A percentile compares a stretch with the other conserved stretches of the same genome.
These are phyloP conservation scores for Aquatica leii DNA, from an alignment of 2,888 invertebrate species.

Conservation along the genomic window DNA sequence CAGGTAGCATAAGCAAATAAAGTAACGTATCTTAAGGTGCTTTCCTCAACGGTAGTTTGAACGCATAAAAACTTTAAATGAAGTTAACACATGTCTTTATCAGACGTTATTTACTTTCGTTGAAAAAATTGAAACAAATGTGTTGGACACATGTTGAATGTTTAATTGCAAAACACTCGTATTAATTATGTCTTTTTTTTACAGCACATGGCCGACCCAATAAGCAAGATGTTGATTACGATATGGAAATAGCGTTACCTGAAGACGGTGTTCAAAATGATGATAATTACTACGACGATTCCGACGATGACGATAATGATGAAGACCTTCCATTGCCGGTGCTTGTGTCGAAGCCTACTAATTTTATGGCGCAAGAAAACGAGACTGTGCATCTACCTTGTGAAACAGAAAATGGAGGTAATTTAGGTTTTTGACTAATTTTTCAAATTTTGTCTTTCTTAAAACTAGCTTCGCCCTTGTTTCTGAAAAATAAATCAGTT, in stretches of 20 bases:
- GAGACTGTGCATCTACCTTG: slow-evolving; percentile 56
- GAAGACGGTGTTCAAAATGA: slow-evolving; percentile 43
- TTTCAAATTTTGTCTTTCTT: neutral
- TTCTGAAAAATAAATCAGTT: too few species aligned
- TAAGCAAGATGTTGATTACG: slow-evolving; percentile 26
- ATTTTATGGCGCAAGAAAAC: slow-evolving; percentile 50
- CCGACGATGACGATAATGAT: slow-evolving; percentile 48
- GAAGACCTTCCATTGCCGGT: slow-evolving; percentile 26
- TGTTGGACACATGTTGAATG: too few species aligned
- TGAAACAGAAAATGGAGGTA: slow-evolving; percentile 51
- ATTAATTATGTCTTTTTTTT: slow-evolving; percentile 18
- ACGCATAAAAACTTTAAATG: too few species aligned
- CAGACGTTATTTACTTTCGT: too few species aligned
- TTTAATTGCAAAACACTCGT: too few species aligned
- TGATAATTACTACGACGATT: slow-evolving; percentile 43
- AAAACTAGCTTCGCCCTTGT: too few species aligned
- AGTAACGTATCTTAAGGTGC: too few species aligned
- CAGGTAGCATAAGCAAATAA: too few species aligned
- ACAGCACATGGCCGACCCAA: slow-evolving; percentile 34
- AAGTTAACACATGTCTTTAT: too few species aligned
- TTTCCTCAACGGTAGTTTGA: too few species aligned
- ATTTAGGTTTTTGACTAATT: neutral
- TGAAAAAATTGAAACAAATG: too few species aligned
- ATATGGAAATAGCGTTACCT: slow-evolving; percentile 14
- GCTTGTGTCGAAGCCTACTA: slow-evolving; percentile 40